Evolutionary conservation across 1,140 invertebrate genomes (phyloP), one percentile per base, ranked within the genome.

Genomic region (Aphaenogaster rudis): DNA sequence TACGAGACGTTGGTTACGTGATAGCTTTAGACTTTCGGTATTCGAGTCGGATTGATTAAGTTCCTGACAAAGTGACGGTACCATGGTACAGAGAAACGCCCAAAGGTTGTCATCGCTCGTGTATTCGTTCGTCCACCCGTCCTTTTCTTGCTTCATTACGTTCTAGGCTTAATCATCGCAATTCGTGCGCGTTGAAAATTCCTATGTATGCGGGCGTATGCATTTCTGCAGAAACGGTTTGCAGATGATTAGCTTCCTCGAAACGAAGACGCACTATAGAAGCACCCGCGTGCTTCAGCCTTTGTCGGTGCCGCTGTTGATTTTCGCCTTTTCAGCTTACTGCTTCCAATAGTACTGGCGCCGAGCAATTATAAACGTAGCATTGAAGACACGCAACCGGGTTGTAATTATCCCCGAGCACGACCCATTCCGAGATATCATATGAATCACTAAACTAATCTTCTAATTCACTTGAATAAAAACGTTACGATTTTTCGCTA

Each of bases 1-100:
- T 61, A 39, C 67, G 17, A 52, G 57, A 48, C 54, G 63, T 15
- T 54, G 63, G 28, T 36, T 42, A 17, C 8, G 63, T 15, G 69
- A 57, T 69, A 52, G 84, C 71, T 88, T 90, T 80, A 87, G 86
- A 92, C 79, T 93, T 91, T 92, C 87, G 77, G 67, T 87, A 89
- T 91, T 63, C 82, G 54, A 76, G 74, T 48, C 45, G 80, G 86
- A 64, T 93, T 92, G 92, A 93, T 93, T 92, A 92, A 93, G 86
- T 84, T 89, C 79, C 63, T 82, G 84, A 77, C 78, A 79, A 90
- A 79, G 81, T 87, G 76, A 93, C 79, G 88, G 80, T 89, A 86
- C 79, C 67, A 88, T 81, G 84, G 28, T 28, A 33, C 7, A 91
- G 81, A 61, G 61, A 71, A 91, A 69, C 50, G n/a, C 21, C n/a